Evolutionary conservation across 1,140 invertebrate species (phyloP).

Genomic region (Amphibalanus amphitrite): DNA sequence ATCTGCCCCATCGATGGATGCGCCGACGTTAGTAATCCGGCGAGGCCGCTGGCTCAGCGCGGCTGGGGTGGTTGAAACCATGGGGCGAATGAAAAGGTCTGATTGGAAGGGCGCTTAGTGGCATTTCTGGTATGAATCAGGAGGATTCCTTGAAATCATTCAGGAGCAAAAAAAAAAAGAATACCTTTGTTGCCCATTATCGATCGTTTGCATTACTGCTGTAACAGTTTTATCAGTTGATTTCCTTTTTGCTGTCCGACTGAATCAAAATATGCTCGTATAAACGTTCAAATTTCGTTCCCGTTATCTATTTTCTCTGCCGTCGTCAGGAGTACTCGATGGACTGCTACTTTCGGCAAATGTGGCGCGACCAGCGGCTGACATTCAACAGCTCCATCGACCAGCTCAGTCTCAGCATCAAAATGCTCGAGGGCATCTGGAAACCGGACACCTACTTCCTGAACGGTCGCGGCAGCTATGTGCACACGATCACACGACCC

Average conservation of each 20-base stretch:
- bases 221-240: background rate
- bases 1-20: no score
- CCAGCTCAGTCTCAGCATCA: slow-evolving; percentile 19
- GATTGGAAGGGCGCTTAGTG: no score
- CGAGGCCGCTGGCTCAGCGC: no score
- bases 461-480: slow-evolving; percentile 40
- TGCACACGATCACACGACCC: slow-evolving; percentile 42
- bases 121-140: slow-evolving; percentile 4
- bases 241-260: no score
- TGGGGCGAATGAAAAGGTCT: no score
- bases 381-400: slow-evolving; percentile 29
- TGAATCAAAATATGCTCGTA: no score
- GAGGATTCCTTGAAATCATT: background rate
- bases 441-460: slow-evolving; percentile 45
- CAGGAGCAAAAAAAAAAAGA: background rate
- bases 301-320: no score
- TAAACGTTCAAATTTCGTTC: no score
- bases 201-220: background rate
- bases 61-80: no score
- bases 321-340: slow-evolving; percentile 35
- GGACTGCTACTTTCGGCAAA: slow-evolving; percentile 44
- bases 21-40: no score
- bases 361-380: slow-evolving; percentile 38
- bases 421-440: slow-evolving; percentile 34
- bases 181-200: background rate